Evolutionary conservation across 2,888 invertebrate genomes (phyloP), one percentile per base, ranked within the genome.

Genomic region (Conops quadrifasciatus): DNA sequence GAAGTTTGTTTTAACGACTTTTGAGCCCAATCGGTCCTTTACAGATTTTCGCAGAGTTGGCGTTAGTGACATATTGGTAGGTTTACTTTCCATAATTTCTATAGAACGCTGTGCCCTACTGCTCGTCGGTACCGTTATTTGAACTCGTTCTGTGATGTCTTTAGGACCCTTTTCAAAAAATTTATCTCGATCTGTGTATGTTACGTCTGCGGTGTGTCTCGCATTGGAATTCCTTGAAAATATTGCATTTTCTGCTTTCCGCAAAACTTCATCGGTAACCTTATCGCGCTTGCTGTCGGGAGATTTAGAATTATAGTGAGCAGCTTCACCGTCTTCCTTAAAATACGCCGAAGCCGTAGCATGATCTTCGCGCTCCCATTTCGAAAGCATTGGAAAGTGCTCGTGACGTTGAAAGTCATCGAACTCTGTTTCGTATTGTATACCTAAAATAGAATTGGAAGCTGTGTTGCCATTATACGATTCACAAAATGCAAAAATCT

Each of bases 281-380:
- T 93, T 93, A 70, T 88, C 89, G 9, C 88, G 87, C 1, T 79
- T 80, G n/a, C 79, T 70, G n/a, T 73, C 59, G 19, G 43, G 13
- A 43, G 58, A 45, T 56, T 28, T 51, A 1, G 65, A 51, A 30
- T 19, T 51, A 4, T 28, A 47, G 5, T 11, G 11, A 13, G 26
- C n/a, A n/a, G n/a, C 36, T 30, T 66, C 53, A 21, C 19, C 28
- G 15, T 66, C 66, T 45, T 73, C 77, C 80, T 87, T 19, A 63
- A 65, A 66, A 59, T 70, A 43, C n/a, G n/a, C 11, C 1, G 49
- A 28, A 19, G 47, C 47, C 9, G 19, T 60, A 30, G 92, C 93
- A 56, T 92, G 92, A 24, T 93, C 90, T 85, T 96, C 96, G 93
- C 95, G 93, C 43, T 96, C 96, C 96, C 96, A 96, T 85, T 95